Evolutionary conservation across 1,140 invertebrate genomes (phyloP), one percentile per base, ranked within the genome.

Genomic region (Diabrotica virgifera): DNA sequence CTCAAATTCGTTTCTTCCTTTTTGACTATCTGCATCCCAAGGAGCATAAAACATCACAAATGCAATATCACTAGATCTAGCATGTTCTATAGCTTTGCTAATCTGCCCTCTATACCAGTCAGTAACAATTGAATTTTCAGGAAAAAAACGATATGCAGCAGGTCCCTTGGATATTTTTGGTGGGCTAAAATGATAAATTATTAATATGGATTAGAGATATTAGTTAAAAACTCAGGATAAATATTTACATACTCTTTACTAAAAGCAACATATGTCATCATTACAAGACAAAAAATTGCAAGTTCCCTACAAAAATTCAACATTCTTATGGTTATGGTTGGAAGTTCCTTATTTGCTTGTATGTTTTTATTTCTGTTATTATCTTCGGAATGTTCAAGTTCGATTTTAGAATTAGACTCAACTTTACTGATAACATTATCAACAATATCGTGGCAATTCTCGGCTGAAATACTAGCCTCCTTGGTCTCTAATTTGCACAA

Each of bases 21-120:
- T 80, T 77, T 92, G 89, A 71, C 88, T 90, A 71, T 91, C 87
- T 0, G 91, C 88, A 85, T 93, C 91, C 93, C 93, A 95, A 0
- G 92, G 92, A 10, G 93, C 92, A 81, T 95, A 95, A 76, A 90
- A 94, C 90, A 94, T 92, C 40, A 94, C 85, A 82, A 94, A 90
- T 58, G 88, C 86, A 10, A 90, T 79, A 77, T 92, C 90, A 6
- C 83, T 82, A 38, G 59, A 63, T 2, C 83, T 81, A 2, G 89
- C 82, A 62, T 81, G 73, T 36, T 85, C 81, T 5, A 90, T 82
- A 50, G 88, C 85, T 56, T 80, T 79, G 61, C 80, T 80, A 35
- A 92, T 77, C 69, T 92, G 84, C 7, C 91, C 91, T 69, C 82
- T 82, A 72, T 90, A 91, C 82, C 86, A 92, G 78, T 93, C 91